Conservation (phyloP, 2,797 vertebrate species). For the Sebastes oblongus region DNA sequence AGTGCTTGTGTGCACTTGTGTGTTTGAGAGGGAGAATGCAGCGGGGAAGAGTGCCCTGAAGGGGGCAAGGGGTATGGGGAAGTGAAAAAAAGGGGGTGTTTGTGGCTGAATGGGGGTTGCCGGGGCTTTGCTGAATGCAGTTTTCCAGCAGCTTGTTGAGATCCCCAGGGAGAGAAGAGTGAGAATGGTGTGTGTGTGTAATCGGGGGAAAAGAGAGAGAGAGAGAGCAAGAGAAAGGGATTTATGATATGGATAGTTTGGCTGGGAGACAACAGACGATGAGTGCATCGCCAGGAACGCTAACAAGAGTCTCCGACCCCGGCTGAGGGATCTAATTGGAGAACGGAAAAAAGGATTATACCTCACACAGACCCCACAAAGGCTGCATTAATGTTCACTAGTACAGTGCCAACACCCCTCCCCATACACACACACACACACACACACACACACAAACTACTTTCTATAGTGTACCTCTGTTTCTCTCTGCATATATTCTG, state of each 20-base stretch:
- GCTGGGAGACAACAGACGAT: constrained; percentile 54
- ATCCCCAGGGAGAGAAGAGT: constrained; percentile 74
- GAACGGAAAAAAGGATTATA: constrained; percentile 74
- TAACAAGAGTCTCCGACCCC: constrained; percentile 60
- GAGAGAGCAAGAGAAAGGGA: constrained; percentile 28
- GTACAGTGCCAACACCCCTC: constrained; percentile 62
- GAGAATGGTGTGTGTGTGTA: constrained; percentile 25
- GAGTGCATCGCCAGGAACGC: constrained; percentile 40
- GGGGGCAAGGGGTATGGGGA: constrained; percentile 68
- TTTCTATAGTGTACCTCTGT: constrained; percentile 53
- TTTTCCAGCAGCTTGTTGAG: constrained; percentile 80
- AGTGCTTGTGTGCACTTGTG: constrained; percentile 19
- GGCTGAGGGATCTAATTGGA: constrained; percentile 71
- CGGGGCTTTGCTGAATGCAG: constrained; percentile 85
- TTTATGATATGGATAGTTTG: constrained; percentile 74
- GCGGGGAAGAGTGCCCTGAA: constrained; percentile 64
- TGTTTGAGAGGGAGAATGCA: constrained; percentile 47
- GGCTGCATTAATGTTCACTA: constrained; percentile 70
- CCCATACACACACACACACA: constrained; percentile 20
- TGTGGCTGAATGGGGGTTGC: constrained; percentile 80
- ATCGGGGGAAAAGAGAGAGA: background rate
- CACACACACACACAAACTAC: constrained; percentile 30
- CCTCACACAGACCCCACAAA: constrained; percentile 70
- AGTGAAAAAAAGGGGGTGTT: constrained; percentile 55
- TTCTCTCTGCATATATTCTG: constrained; percentile 15